Percentiles rank a stretch among this genome's conserved stretches.
These are phyloP conservation scores for Cenopis cana DNA, from an alignment of 2,888 invertebrate genomes.

Conservation along the genomic window DNA sequence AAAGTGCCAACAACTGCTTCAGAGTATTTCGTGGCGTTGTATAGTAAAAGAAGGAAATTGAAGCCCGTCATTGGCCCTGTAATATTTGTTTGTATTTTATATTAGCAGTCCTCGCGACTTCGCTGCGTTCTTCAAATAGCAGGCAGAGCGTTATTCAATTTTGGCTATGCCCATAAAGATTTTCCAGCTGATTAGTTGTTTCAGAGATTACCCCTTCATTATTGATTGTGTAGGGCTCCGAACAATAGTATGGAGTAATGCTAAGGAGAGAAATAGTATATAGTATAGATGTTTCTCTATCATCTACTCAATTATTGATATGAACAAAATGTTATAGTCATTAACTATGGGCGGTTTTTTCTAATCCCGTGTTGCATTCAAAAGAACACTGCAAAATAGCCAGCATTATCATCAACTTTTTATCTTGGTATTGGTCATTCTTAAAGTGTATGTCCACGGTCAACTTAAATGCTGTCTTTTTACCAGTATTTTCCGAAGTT, in stretches of 20 bases:
- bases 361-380: not conserved
- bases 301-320: too few species aligned
- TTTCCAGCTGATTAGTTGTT: not conserved
- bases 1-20: slow-evolving; percentile 57
- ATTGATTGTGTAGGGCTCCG: not conserved
- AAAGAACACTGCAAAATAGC: not conserved
- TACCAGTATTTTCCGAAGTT: too few species aligned
- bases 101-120: not conserved
- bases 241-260: not conserved
- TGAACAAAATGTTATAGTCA: not conserved
- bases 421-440: not conserved
- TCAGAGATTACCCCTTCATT: not conserved
- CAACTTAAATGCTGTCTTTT: too few species aligned
- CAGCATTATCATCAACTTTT: not conserved
- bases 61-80: slow-evolving; percentile 23
- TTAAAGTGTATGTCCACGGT: too few species aligned
- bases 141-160: not conserved
- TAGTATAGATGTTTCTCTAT: too few species aligned
- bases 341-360: not conserved
- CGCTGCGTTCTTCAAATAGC: not conserved
- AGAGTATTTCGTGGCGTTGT: slow-evolving; percentile 63
- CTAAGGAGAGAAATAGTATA: not conserved
- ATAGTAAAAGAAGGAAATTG: slow-evolving; percentile 58
- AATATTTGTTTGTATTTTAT: not conserved
- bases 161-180: not conserved